Evolutionary conservation across 1,140 invertebrate species (phyloP).

Genomic region (Drosophila tani): DNA sequence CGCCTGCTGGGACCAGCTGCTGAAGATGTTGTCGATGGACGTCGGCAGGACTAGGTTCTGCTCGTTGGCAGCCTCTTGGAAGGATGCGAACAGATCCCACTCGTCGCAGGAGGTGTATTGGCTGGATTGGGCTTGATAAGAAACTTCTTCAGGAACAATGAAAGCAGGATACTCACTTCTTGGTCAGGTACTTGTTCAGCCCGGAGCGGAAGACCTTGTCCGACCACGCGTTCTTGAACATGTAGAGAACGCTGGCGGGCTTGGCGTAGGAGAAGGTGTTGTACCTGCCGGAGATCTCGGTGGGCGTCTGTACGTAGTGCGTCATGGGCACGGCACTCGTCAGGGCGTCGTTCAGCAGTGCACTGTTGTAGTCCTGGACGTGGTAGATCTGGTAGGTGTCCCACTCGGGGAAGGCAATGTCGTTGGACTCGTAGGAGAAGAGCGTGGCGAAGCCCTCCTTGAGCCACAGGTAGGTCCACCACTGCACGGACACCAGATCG

Average conservation of each 20-base stretch:
- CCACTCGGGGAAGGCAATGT: conserved; percentile 83
- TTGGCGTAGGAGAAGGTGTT: conserved; percentile 89
- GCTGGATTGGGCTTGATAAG: conserved; percentile 23
- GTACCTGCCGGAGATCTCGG: conserved; percentile 89
- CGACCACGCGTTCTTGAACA: conserved; percentile 96
- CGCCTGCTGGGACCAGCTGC: conserved; percentile 85
- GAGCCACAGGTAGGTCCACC: conserved; percentile 87
- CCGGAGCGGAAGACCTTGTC: conserved; percentile 93
- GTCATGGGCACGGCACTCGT: conserved; percentile 88
- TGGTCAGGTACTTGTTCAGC: conserved; percentile 90
- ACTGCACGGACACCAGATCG: conserved; percentile 87
- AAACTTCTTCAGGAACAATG: too few species aligned
- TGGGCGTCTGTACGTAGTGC: conserved; percentile 87
- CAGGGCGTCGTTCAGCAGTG: conserved; percentile 57
- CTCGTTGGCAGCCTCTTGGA: conserved; percentile 85
- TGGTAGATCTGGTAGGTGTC: conserved; percentile 88
- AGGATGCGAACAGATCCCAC: conserved; percentile 74
- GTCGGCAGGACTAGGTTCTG: conserved; percentile 30
- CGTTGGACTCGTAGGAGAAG: conserved; percentile 85
- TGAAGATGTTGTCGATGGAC: conserved; percentile 79
- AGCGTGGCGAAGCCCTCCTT: conserved; percentile 86
- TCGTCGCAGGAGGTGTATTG: conserved; percentile 85
- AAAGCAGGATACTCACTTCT: conserved; percentile 85
- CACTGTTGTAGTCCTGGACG: conserved; percentile 84
- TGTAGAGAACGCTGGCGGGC: conserved; percentile 90